These are phyloP conservation scores for Chaunax sp. DNA, from an alignment of 2,797 vertebrate species.

Conservation along the genomic window DNA sequence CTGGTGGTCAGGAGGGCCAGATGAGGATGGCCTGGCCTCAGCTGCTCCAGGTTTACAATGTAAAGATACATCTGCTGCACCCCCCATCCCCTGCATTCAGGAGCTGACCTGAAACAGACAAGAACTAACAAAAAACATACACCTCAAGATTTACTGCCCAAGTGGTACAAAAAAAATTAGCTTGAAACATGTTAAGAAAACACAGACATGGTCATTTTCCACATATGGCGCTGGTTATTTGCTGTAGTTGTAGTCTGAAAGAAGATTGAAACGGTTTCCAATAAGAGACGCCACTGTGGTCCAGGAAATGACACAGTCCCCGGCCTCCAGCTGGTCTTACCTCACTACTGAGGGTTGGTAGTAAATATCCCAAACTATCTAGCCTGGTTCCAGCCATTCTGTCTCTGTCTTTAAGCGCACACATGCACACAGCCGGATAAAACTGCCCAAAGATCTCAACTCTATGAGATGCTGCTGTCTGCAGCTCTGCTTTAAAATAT, in stretches of 20 bases:
- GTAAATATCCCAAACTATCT: slow-evolving; percentile 78
- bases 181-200: slow-evolving; percentile 57
- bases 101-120: slow-evolving; percentile 51
- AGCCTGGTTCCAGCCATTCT: slow-evolving; percentile 64
- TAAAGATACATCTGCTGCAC: slow-evolving; percentile 41
- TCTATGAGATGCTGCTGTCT: slow-evolving; percentile 50
- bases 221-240: slow-evolving; percentile 76
- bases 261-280: slow-evolving; percentile 63
- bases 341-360: slow-evolving; percentile 58
- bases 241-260: slow-evolving; percentile 51
- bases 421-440: slow-evolving; percentile 47
- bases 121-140: slow-evolving; percentile 59
- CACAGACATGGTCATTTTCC: slow-evolving; percentile 32
- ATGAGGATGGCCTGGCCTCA: slow-evolving; percentile 37
- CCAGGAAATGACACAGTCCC: slow-evolving; percentile 78
- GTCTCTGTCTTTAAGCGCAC: slow-evolving; percentile 55
- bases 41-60: slow-evolving; percentile 31
- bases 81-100: slow-evolving; percentile 15
- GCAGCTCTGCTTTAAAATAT: slow-evolving; percentile 54
- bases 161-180: slow-evolving; percentile 55
- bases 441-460: slow-evolving; percentile 52
- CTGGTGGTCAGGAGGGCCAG: slow-evolving; percentile 48
- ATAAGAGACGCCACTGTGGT: slow-evolving; percentile 64
- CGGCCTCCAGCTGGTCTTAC: slow-evolving; percentile 66
- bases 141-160: slow-evolving; percentile 61